These are phyloP conservation scores for Macrochelys suwanniensis DNA, from an alignment of 2,797 vertebrate genomes.

Conservation along the genomic window DNA sequence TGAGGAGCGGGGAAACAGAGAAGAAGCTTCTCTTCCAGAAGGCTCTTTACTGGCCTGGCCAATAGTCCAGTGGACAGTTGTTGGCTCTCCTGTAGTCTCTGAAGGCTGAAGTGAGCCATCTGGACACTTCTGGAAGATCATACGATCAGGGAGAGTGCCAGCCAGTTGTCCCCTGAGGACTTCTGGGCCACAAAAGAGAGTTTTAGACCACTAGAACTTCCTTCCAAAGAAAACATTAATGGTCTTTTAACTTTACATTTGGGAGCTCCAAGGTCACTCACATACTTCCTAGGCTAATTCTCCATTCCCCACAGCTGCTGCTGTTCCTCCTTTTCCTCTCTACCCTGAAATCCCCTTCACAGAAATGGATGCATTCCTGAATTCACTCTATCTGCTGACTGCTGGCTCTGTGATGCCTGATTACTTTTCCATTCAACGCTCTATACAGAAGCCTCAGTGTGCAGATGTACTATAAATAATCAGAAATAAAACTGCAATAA, in stretches of 20 bases:
- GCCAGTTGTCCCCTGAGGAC: too few relatives aligned
- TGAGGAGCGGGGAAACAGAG: background rate
- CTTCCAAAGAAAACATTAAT: background rate
- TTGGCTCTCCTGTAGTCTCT: background rate
- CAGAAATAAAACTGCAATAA: background rate
- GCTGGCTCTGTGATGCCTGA: background rate
- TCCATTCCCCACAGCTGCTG: background rate
- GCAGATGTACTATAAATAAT: background rate
- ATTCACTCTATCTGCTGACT: too few relatives aligned
- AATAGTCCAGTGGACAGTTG: background rate
- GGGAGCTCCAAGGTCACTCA: background rate
- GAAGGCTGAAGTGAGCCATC: background rate
- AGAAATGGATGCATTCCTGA: too few relatives aligned
- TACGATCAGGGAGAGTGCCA: background rate
- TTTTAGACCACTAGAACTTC: background rate
- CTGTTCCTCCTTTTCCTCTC: background rate
- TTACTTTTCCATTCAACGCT: background rate
- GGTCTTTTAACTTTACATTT: background rate
- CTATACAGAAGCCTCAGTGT: background rate
- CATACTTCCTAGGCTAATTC: background rate
- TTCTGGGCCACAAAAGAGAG: background rate
- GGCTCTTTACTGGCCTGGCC: background rate
- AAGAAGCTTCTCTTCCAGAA: background rate
- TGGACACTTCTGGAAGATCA: background rate
- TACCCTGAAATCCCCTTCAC: background rate